A percentile compares a stretch with the other conserved stretches of the same genome.
These are phyloP conservation scores for Pampus argenteus DNA, from an alignment of 2,797 vertebrate genomes.

Conservation along the genomic window DNA sequence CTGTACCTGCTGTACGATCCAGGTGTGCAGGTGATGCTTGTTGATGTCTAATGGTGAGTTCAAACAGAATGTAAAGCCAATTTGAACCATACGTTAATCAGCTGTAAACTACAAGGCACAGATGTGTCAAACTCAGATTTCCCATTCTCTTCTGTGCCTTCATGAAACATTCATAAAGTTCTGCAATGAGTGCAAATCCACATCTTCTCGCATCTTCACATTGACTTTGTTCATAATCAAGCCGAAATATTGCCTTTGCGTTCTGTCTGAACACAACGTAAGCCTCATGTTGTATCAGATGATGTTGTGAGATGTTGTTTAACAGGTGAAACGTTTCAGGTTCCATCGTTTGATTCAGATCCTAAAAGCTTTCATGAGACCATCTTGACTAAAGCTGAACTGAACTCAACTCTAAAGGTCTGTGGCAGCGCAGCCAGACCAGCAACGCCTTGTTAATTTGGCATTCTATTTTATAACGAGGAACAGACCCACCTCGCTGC, in stretches of 20 bases:
- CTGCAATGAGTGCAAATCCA: too few species aligned
- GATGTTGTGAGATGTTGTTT: slow-evolving; percentile 7
- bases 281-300: too few species aligned
- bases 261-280: too few species aligned
- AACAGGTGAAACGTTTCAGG: slow-evolving; percentile 94
- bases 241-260: too few species aligned
- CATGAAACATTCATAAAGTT: too few species aligned
- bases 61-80: too few species aligned
- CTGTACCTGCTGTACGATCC: neutral
- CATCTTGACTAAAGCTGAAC: slow-evolving; percentile 91
- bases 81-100: too few species aligned
- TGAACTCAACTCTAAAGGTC: slow-evolving; percentile 90
- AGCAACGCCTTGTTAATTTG: slow-evolving; percentile 90
- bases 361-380: slow-evolving; percentile 93
- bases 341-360: slow-evolving; percentile 96
- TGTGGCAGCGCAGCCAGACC: slow-evolving; percentile 74
- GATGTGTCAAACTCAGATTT: too few species aligned
- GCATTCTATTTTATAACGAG: slow-evolving; percentile 74
- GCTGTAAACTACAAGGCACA: too few species aligned
- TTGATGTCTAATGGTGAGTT: neutral
- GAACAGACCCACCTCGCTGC: slow-evolving; percentile 87
- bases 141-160: too few species aligned
- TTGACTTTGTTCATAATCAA: too few species aligned
- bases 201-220: too few species aligned
- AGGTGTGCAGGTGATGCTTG: neutral